Percentiles rank a stretch among this genome's conserved stretches.
phyloP scores from a whole-genome alignment of 1,140 invertebrate genomes.

The Chironomus striatipennis region DNA sequence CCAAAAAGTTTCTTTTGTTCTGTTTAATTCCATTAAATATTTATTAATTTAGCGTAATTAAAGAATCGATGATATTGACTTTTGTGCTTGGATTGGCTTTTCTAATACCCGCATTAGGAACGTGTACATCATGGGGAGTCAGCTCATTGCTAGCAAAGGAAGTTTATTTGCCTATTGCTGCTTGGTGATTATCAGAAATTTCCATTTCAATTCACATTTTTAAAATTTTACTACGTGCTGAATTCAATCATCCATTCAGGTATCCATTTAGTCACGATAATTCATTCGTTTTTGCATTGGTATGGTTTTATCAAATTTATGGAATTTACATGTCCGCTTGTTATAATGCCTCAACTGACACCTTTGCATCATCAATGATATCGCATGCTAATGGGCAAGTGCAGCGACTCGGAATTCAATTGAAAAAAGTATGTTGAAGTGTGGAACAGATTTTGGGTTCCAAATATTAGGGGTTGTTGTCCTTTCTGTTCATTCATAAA shows the following conservation, averaged over 20 bases:
- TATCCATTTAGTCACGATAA: neutral
- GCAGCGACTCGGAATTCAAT: slow-evolving; percentile 18
- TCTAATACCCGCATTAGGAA: neutral
- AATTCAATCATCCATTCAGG: neutral
- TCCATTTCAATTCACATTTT: neutral
- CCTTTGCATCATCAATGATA: neutral
- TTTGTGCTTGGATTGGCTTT: neutral
- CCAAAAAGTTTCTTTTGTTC: no score
- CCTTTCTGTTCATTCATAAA: no score
- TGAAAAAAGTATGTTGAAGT: neutral
- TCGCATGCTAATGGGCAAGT: slow-evolving; percentile 5
- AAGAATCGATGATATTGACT: neutral
- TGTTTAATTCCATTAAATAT: no score
- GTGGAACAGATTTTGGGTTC: neutral
- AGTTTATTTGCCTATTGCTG: neutral
- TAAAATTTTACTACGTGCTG: no score
- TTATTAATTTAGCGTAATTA: neutral
- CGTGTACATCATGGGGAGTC: neutral
- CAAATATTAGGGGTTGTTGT: neutral
- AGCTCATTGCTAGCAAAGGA: neutral
- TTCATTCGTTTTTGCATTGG: neutral
- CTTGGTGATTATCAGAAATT: neutral
- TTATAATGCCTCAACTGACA: neutral
- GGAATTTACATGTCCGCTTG: neutral
- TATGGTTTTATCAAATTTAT: neutral